These are phyloP conservation scores for Acanthopleura granulata DNA, from an alignment of 2,888 invertebrate species.

Conservation along the genomic window DNA sequence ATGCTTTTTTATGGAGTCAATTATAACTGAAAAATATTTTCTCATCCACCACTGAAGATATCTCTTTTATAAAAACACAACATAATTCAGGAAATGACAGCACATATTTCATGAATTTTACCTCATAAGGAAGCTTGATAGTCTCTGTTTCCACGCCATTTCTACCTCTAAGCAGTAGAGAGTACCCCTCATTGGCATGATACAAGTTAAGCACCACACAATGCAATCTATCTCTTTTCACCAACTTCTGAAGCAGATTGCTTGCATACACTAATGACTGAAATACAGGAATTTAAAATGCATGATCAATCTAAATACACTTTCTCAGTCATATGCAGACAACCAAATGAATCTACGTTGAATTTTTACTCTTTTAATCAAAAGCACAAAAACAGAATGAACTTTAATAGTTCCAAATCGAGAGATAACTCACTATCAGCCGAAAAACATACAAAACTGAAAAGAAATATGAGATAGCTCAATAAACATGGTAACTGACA, in stretches of 20 bases:
- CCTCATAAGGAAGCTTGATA: constrained; percentile 81
- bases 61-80: not conserved
- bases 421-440: no score
- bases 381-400: no score
- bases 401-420: no score
- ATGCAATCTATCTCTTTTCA: constrained; percentile 87
- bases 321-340: not conserved
- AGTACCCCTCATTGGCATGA: constrained; percentile 93
- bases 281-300: constrained; percentile 20
- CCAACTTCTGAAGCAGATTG: constrained; percentile 83
- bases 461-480: no score
- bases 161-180: constrained; percentile 73
- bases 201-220: constrained; percentile 91
- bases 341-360: not conserved
- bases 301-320: not conserved
- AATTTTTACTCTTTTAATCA: not conserved
- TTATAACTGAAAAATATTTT: no score
- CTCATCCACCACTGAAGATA: no score
- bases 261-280: constrained; percentile 58
- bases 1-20: no score
- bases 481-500: no score
- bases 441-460: no score
- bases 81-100: not conserved
- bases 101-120: constrained; percentile 25
- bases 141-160: constrained; percentile 65